Evolutionary conservation across 2,888 invertebrate genomes (phyloP).

Genomic region (Cosmia pyralina): DNA sequence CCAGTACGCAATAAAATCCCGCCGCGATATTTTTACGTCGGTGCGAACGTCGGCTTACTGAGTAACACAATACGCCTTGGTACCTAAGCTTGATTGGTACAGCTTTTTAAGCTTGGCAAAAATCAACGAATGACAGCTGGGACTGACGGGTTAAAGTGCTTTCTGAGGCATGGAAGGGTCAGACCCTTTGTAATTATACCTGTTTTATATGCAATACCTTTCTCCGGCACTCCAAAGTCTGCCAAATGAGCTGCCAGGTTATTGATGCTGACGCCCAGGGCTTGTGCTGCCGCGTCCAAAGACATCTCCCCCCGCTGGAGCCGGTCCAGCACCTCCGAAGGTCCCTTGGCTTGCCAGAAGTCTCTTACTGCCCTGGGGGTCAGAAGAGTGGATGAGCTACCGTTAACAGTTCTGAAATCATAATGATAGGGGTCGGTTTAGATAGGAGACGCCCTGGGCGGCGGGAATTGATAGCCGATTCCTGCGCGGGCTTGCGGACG

Average conservation of each 20-base stretch:
- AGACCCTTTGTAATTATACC: too few species aligned
- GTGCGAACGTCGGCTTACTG: too few species aligned
- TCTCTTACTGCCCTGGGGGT: slow-evolving; percentile 88
- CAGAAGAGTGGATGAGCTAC: slow-evolving; percentile 48
- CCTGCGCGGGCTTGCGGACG: too few species aligned
- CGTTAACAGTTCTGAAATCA: slow-evolving; percentile 50
- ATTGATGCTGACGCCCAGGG: slow-evolving; percentile 93
- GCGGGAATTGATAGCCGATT: too few species aligned
- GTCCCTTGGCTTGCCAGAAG: slow-evolving; percentile 94
- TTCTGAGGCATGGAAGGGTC: too few species aligned
- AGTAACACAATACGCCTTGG: background rate
- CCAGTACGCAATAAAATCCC: too few species aligned
- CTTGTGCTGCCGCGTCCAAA: slow-evolving; percentile 93
- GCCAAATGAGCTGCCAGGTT: slow-evolving; percentile 92
- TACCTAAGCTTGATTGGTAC: background rate
- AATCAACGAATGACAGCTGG: background rate
- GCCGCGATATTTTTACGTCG: too few species aligned
- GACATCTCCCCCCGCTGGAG: slow-evolving; percentile 93
- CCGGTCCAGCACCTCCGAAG: slow-evolving; percentile 93
- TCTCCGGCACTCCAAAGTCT: slow-evolving; percentile 73
- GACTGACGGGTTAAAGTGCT: background rate
- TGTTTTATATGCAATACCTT: slow-evolving; percentile 64
- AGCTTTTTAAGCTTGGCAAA: background rate
- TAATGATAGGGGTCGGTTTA: background rate
- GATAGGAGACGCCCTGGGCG: too few species aligned